Base-by-base conservation (phyloP, 2,888 invertebrate species). In the Orchesella flavescens region DNA sequence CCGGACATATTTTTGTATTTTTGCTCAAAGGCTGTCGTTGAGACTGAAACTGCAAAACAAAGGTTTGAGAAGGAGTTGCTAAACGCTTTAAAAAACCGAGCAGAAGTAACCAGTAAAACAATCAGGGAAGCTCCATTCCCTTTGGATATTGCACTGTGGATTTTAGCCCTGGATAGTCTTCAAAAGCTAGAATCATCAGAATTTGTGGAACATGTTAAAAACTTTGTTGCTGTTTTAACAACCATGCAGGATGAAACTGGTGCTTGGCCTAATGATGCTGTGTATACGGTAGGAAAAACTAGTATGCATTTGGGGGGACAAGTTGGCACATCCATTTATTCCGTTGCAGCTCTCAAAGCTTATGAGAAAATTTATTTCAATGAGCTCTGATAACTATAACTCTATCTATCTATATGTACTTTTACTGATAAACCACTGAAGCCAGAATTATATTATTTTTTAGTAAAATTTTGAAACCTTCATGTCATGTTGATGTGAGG, bases 241-340 rank as follows among this genome's bases (percentile, higher is more conserved):
- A 19, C 12, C 1, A 43, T 74, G 61, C 74, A 74, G 21, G 44
- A 43, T 21, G 34, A 59, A 12, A 46, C 44, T 3, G 74, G 74
- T 4, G 43, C 61, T 0, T 74, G 43, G 15, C 43, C 13, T 1
- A 46, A 59, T 4, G 74, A 74, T 46, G 43, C 44, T 19, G 44
- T 74, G 1, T 74, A 44, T 21, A 74, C 61, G 44, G 15, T 44
- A 43, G 74, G 63, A 1, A 10, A 21, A 4, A 43, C 19, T 44
- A 43, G 19, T 3, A 46, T 17, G 2, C 61, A 43, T 19, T 46
- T 74, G 4, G 74, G 74, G 10, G 74, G 74, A n/a, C 34, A 13
- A 19, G 46, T 46, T 21, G 63, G 61, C 19, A n/a, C 74, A 17
- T 61, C 74, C 10, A 74, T 74, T 61, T 44, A 61, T 19, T 44